phyloP scores from a whole-genome alignment of 2,888 invertebrate species.

The Carterocephalus palaemon region DNA sequence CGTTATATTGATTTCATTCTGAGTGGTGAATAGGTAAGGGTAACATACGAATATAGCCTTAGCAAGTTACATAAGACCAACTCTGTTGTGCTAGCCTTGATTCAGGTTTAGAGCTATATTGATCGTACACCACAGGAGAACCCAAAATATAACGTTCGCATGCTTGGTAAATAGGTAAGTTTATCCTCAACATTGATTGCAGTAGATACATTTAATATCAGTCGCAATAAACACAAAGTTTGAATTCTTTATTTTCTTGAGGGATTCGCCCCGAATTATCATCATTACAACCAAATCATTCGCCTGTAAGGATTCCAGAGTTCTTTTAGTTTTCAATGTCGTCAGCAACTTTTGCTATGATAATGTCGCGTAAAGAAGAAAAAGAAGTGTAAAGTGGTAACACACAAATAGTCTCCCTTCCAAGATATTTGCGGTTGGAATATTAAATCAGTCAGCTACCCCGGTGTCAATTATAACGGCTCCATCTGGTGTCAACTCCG shows the following conservation, averaged over 20 bases:
- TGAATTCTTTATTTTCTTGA: too few species aligned
- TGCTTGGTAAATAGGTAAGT: background rate
- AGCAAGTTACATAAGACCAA: slow-evolving; percentile 15
- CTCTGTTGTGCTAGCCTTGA: slow-evolving; percentile 9
- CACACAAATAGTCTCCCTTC: slow-evolving; percentile 1
- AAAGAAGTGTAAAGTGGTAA: too few species aligned
- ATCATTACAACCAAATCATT: too few species aligned
- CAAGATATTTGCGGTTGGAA: background rate
- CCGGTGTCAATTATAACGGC: slow-evolving; percentile 11
- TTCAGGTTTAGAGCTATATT: slow-evolving; percentile 15
- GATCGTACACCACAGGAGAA: slow-evolving; percentile 8
- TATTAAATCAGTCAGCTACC: background rate
- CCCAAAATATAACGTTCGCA: background rate
- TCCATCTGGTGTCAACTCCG: slow-evolving; percentile 11
- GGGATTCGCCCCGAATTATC: too few species aligned
- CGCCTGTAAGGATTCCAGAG: too few species aligned
- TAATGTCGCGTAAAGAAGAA: too few species aligned
- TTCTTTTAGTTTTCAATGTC: too few species aligned
- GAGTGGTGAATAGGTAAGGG: background rate
- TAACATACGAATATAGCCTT: background rate
- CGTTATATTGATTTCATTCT: background rate
- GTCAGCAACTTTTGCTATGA: too few species aligned
- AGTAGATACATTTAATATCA: too few species aligned
- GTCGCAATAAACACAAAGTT: too few species aligned
- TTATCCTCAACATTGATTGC: too few species aligned